These are phyloP conservation scores for Equus przewalskii DNA, from an alignment of 2,113 vertebrate genomes.

Conservation along the genomic window DNA sequence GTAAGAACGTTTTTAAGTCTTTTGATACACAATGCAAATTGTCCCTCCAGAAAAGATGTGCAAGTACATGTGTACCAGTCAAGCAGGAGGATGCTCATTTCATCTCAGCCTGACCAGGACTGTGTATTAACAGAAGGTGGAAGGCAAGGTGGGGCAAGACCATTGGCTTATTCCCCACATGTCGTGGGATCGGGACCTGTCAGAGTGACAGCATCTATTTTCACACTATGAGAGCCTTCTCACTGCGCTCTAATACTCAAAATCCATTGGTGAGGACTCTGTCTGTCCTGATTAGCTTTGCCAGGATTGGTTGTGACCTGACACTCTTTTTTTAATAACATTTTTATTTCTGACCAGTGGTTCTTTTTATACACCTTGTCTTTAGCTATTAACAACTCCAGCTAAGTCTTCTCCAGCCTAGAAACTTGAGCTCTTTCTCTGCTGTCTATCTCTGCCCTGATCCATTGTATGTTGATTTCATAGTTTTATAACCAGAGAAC, in stretches of 20 bases:
- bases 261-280: neutral
- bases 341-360: neutral
- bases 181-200: rapidly evolving
- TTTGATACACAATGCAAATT: neutral
- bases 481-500: neutral
- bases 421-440: neutral
- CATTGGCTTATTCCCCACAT: rapidly evolving
- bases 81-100: neutral
- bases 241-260: neutral
- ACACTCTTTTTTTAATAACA: neutral
- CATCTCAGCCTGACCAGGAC: neutral
- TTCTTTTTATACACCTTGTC: neutral
- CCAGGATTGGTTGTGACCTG: neutral
- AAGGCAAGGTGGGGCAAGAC: neutral
- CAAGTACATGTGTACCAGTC: neutral
- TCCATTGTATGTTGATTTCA: neutral
- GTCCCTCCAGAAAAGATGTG: neutral
- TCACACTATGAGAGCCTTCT: neutral
- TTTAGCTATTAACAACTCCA: neutral
- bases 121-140: neutral
- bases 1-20: neutral
- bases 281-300: neutral
- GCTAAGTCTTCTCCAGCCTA: neutral
- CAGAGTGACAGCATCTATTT: neutral
- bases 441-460: neutral